Percentiles rank a stretch among this genome's conserved stretches.
Conservation (phyloP, 2,113 vertebrate species). For the Paracanthobrama guichenoti region DNA sequence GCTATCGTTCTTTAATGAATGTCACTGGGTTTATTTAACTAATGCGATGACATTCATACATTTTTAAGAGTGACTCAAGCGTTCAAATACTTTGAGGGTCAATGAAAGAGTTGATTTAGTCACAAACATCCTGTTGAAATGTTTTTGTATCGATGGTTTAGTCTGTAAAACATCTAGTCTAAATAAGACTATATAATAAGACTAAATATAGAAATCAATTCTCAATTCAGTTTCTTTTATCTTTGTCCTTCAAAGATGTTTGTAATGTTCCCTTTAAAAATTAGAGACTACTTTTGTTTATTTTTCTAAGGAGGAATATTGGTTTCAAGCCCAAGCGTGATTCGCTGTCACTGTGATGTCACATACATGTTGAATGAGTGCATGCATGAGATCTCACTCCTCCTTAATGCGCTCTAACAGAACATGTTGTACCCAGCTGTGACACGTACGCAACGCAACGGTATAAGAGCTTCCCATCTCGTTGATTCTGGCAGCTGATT, state of each 20-base stretch:
- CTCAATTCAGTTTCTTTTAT: not conserved
- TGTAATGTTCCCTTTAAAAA: not conserved
- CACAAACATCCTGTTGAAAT: not conserved
- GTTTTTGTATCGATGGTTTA: not conserved
- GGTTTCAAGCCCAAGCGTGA: not conserved
- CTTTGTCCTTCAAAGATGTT: not conserved
- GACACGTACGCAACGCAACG: conserved; percentile 26
- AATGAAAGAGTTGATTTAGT: not conserved
- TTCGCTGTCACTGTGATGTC: not conserved
- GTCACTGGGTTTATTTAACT: not conserved
- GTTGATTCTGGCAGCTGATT: conserved; percentile 15
- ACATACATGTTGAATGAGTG: conserved; percentile 7
- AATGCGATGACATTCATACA: not conserved
- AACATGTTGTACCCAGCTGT: conserved; percentile 55
- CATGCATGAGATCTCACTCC: conserved; percentile 42
- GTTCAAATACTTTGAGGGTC: not conserved
- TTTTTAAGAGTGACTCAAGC: not conserved
- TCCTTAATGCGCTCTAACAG: conserved; percentile 21
- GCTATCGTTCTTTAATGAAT: not conserved
- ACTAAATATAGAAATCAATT: not conserved
- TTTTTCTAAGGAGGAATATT: not conserved
- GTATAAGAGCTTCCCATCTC: not conserved
- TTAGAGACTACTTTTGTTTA: not conserved
- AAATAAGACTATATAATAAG: not conserved
- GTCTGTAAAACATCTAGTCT: not conserved